These are phyloP conservation scores for Drosophila auraria DNA, from an alignment of 1,140 invertebrate genomes.

Conservation along the genomic window DNA sequence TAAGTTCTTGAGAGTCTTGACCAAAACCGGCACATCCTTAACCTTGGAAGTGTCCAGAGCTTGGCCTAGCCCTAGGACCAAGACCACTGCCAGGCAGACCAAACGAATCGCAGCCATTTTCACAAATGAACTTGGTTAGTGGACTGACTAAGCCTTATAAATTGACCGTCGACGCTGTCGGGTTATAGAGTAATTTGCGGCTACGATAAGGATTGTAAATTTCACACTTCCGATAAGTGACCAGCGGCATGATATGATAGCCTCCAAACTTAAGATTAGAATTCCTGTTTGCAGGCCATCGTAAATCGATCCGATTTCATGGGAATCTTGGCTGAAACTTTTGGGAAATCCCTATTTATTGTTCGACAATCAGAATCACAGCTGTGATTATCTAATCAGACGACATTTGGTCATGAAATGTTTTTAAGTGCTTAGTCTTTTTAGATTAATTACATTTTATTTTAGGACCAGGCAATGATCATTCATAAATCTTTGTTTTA, in stretches of 20 bases:
- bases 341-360: slow-evolving; percentile 26
- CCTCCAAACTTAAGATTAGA: slow-evolving; percentile 29
- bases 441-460: not conserved
- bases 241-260: slow-evolving; percentile 32
- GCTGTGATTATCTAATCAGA: slow-evolving; percentile 14
- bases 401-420: not conserved
- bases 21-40: slow-evolving; percentile 62
- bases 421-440: not conserved
- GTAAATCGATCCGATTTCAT: slow-evolving; percentile 37
- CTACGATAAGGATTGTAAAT: slow-evolving; percentile 61
- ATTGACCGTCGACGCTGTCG: slow-evolving; percentile 4
- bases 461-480: too few species aligned
- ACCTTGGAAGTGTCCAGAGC: slow-evolving; percentile 26
- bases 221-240: slow-evolving; percentile 49
- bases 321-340: slow-evolving; percentile 16
- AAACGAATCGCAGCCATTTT: slow-evolving; percentile 58
- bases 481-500: not conserved
- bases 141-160: slow-evolving; percentile 42
- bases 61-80: slow-evolving; percentile 27
- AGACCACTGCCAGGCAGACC: slow-evolving; percentile 50
- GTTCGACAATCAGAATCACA: slow-evolving; percentile 18
- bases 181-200: slow-evolving; percentile 45
- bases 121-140: slow-evolving; percentile 41
- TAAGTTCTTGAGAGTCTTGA: slow-evolving; percentile 60
- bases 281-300: not conserved